Base-by-base conservation (phyloP, 2,888 invertebrate species). In the Cetonia aurata region DNA sequence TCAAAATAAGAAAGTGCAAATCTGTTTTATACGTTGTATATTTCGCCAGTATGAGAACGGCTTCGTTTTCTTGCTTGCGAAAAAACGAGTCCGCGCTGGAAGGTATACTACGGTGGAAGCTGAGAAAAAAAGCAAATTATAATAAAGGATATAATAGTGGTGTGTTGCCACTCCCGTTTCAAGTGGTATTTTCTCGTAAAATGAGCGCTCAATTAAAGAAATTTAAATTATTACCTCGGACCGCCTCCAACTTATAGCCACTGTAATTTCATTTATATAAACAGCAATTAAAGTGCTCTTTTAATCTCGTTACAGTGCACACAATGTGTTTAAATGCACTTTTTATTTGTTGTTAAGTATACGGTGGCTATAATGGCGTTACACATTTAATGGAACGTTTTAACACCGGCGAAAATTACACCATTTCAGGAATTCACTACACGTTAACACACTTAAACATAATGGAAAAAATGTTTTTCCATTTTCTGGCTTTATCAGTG, bases 201-300 rank as follows among this genome's bases (percentile, higher is more conserved):
- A 57, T 57, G 57, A 68, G 48, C 33, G 57, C 68, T 68, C 68
- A 68, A 68, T 68, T 68, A 68, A 68, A 31, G 68, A 68, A 68
- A 68, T 56, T 68, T 68, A 57, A 68, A 48, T 68, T 68, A 68
- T 68, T 68, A 68, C 9, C 13, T 12, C 31, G 56, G 46, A 4
- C 68, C 57, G 57, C 57, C 68, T 57, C 55, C 57, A 57, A 57
- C 55, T 48, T 57, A 48, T 42, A 57, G 25, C 46, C 57, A 57
- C 57, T 50, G 57, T 67, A 67, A 67, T 67, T 67, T 67, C 44
- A 68, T 56, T 57, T 68, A 56, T 68, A 57, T 68, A 57, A 57
- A 68, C 46, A 25, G 48, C 17, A 57, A 68, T 68, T 68, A 68
- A 68, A 68, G 33, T 48, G 17, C 48, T 68, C 48, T 33, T 68